Conservation (phyloP, 2,113 vertebrate species). For the Tetrao urogallus region DNA sequence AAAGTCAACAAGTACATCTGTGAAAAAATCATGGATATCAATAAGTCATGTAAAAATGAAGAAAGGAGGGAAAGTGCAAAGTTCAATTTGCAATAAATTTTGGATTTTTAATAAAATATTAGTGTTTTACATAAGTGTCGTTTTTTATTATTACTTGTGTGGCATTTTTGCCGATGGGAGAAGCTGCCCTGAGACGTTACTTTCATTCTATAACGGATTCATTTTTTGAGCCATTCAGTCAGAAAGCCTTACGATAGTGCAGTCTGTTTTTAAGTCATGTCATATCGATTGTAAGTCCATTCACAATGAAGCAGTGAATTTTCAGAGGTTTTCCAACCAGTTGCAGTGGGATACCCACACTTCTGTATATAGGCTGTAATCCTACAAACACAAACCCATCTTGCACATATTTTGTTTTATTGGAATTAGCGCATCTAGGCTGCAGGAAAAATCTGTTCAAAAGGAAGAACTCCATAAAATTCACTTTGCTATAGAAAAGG, state of each 20-base stretch:
- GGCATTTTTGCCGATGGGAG: conserved; percentile 35
- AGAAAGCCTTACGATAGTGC: conserved; percentile 8
- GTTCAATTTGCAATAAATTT: conserved; percentile 88
- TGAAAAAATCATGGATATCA: conserved; percentile 99
- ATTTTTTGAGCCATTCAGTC: conserved; percentile 20
- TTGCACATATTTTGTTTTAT: not conserved
- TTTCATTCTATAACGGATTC: not conserved
- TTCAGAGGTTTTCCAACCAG: conserved; percentile 1
- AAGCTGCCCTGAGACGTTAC: not conserved
- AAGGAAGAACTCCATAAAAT: conserved; percentile 37
- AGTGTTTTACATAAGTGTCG: conserved; percentile 74
- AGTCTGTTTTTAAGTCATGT: conserved; percentile 43
- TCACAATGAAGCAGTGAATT: not conserved
- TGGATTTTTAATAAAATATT: conserved; percentile 82
- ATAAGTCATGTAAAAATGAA: conserved; percentile 99
- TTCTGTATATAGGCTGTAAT: not conserved
- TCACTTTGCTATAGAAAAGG: conserved; percentile 29
- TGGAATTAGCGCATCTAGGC: not conserved
- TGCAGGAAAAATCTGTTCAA: not conserved
- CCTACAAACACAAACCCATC: not conserved
- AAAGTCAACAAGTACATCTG: conserved; percentile 99
- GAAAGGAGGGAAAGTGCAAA: conserved; percentile 95
- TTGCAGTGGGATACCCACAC: conserved; percentile 2
- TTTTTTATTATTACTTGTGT: conserved; percentile 62
- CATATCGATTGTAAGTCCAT: not conserved